These are phyloP conservation scores for Panthera uncia DNA, from an alignment of 2,113 vertebrate species.

Conservation along the genomic window DNA sequence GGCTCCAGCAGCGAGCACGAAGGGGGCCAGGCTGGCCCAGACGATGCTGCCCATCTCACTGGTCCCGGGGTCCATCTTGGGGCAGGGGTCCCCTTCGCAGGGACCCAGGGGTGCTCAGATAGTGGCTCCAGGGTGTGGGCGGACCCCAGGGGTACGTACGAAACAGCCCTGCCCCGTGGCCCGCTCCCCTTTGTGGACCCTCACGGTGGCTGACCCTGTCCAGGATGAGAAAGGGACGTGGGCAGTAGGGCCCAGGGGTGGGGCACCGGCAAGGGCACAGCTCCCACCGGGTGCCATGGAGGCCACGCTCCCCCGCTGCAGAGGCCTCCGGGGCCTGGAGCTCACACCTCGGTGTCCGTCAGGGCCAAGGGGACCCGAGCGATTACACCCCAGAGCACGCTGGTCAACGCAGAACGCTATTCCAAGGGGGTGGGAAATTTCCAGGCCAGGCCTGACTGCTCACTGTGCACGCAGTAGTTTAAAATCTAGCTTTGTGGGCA, in stretches of 20 bases:
- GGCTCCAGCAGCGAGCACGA: fast-evolving
- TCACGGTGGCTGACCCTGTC: neutral
- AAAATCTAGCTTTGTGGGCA: too few relatives aligned
- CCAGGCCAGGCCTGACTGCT: neutral
- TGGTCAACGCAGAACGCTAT: neutral
- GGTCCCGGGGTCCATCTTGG: neutral
- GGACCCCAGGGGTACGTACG: too few relatives aligned
- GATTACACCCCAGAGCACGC: too few relatives aligned
- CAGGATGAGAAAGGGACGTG: neutral
- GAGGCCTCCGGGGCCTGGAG: neutral
- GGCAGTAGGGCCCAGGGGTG: neutral
- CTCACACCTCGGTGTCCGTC: neutral
- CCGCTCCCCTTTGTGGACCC: neutral
- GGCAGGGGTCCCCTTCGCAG: neutral
- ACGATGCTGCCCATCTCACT: fast-evolving
- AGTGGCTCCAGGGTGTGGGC: neutral
- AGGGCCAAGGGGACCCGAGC: fast-evolving
- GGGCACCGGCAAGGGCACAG: neutral
- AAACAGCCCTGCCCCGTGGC: neutral
- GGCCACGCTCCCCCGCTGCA: neutral
- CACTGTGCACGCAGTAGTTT: neutral
- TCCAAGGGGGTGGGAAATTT: neutral
- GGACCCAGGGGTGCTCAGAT: neutral
- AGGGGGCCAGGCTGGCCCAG: neutral
- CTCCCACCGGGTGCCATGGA: neutral